Evolutionary conservation across 2,797 vertebrate genomes (phyloP).

Genomic region (Sitta carolinensis): DNA sequence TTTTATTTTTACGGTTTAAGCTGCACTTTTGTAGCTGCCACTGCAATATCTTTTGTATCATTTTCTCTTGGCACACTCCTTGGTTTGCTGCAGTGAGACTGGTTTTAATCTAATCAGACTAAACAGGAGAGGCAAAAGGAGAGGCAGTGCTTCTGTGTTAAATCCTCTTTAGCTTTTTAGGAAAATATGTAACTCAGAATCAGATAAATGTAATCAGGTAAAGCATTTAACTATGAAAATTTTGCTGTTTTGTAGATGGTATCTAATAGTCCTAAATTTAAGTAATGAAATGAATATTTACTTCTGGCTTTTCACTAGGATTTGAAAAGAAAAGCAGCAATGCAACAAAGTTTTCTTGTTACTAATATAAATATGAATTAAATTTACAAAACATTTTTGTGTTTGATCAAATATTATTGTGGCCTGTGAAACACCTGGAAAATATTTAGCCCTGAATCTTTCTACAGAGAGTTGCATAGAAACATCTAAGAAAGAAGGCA

Average conservation of each 20-base stretch:
- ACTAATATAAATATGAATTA: background rate
- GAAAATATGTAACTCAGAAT: background rate
- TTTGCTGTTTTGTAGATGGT: background rate
- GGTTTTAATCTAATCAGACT: background rate
- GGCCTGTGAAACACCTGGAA: background rate
- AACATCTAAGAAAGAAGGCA: background rate
- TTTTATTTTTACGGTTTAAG: background rate
- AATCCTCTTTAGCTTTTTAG: background rate
- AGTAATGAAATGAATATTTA: background rate
- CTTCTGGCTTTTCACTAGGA: background rate
- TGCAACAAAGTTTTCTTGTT: background rate
- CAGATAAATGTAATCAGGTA: background rate
- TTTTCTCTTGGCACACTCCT: background rate
- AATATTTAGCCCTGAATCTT: background rate
- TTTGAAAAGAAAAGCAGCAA: background rate
- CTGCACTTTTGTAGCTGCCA: background rate
- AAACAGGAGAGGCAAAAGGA: background rate
- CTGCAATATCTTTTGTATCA: background rate
- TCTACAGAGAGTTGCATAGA: background rate
- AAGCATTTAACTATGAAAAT: background rate
- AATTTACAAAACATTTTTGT: background rate
- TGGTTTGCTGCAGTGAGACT: background rate
- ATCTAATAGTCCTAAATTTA: background rate
- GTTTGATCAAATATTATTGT: background rate
- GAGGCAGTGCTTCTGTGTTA: background rate